Evolutionary conservation across 2,888 invertebrate genomes (phyloP), one percentile per base, ranked within the genome.

Genomic region (Carpatolechia fugitivella): DNA sequence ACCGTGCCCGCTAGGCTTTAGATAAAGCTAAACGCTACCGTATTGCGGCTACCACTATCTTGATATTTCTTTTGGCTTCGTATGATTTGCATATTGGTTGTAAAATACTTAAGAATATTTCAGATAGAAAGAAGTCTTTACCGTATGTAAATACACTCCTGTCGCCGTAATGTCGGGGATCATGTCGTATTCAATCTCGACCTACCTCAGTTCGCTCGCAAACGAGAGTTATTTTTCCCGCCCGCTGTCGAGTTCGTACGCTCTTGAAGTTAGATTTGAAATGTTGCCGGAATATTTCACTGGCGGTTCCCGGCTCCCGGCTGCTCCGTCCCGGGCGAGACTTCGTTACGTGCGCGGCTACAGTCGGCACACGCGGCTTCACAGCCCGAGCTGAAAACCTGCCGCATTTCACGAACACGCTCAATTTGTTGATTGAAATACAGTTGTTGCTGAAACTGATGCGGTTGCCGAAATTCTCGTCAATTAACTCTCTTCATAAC

Each of bases 1-100:
- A 80, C 60, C 66, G 72, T 85, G 87, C 86, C 86, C 83, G 80
- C 71, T 76, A 74, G 73, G 73, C 79, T 78, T 76, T 69, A 80
- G 79, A 80, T 82, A 80, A 74, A 72, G 66, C 64, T 69, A 70
- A 78, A 74, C 72, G 68, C 63, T 70, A 70, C 76, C 76, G 74
- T 80, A 82, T 75, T 81, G 77, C 80, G 71, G 70, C 59, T 66
- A 59, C 59, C 54, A 57, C 63, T 57, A 60, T n/a, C n/a, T n/a
- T 53, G 44, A 56, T 57, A 56, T 59, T 56, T 51, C 51, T 46
- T 51, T 46, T 51, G 33, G 11, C n/a, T 30, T 16, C 2, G 8
- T n/a, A 18, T 18, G 18, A 18, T 16, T 49, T 40, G 40, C 20
- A 54, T 48, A 20, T 7, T 14, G 3, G 7, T 24, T 1, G 20